Base-by-base conservation (phyloP, 2,888 invertebrate genomes). In the Drosophila emarginata region DNA sequence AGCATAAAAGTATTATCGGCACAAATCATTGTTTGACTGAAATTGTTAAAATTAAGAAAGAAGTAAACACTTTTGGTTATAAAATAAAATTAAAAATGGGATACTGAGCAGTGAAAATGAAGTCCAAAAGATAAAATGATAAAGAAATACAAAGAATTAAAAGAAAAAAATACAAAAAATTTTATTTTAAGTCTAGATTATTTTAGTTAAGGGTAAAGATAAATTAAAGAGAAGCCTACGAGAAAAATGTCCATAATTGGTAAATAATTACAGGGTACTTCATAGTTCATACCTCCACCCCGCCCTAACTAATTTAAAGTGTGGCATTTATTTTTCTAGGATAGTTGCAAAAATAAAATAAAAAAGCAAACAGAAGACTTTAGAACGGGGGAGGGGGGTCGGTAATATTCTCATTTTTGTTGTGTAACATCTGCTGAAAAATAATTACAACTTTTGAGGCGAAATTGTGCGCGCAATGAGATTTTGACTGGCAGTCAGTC, bases 381-480 rank as follows among this genome's bases (percentile, higher is more conserved):
- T 14, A 23, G 23, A 15, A n/a, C 28, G 21, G n/a, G 18, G 37
- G 21, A 23, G 12, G 12, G 37, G 32, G 23, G 18, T 2, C 18
- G 23, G 18, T 2, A 23, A 12, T 21, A 66, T 26, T 23, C 32
- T 40, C 9, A 7, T 14, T 32, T 58, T 28, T 58, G 64, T 64
- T 40, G 45, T 51, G 83, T 66, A 83, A 86, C 83, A 83, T 83
- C 83, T 83, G 83, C 83, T 71, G 68, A 59, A 66, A 78, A 72
- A 70, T 80, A 74, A 86, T 86, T 83, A 74, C 78, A 78, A 72
- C 78, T 73, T 75, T 60, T 54, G 18, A 54, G 45, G 45, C 45
- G 21, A 45, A 45, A 45, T 45, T 45, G 45, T 45, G 72, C 79
- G 78, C 79, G 74, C 79, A 76, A 77, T 72, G 76, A 76, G 79